Conservation (phyloP, 1,140 invertebrate species). For the Drosophila ogumai region DNA sequence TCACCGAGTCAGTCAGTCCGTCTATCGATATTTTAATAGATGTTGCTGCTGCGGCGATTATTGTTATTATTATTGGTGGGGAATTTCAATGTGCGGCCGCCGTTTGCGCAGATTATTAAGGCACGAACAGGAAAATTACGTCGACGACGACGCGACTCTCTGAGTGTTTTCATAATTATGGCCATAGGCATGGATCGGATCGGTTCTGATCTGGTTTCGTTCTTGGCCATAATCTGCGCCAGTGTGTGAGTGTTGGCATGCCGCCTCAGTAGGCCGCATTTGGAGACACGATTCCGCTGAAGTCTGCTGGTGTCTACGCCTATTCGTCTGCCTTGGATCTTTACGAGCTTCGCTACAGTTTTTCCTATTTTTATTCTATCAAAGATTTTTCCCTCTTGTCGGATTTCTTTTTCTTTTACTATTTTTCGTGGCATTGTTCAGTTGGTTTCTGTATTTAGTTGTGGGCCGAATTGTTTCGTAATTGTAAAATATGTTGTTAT, state of each 20-base stretch:
- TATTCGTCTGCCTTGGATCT: constrained; percentile 62
- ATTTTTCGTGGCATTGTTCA: constrained; percentile 61
- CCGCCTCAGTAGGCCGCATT: constrained; percentile 51
- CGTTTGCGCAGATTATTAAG: constrained; percentile 75
- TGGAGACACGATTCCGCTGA: constrained; percentile 48
- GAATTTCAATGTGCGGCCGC: constrained; percentile 73
- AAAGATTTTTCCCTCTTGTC: constrained; percentile 9
- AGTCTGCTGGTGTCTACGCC: constrained; percentile 58
- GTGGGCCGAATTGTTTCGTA: constrained; percentile 80
- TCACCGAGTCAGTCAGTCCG: constrained; percentile 37
- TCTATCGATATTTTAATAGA: constrained; percentile 60
- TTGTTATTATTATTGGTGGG: constrained; percentile 61
- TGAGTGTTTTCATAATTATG: constrained; percentile 74
- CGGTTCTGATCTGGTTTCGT: constrained; percentile 74
- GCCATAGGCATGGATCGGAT: constrained; percentile 58
- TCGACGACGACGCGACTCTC: constrained; percentile 51
- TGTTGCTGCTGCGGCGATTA: constrained; percentile 58
- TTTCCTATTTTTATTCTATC: constrained; percentile 20
- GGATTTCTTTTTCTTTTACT: constrained; percentile 9
- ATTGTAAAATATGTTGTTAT: constrained; percentile 82
- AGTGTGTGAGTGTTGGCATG: constrained; percentile 45
- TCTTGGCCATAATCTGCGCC: constrained; percentile 40
- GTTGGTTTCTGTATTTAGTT: constrained; percentile 57
- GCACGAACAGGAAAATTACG: constrained; percentile 65
- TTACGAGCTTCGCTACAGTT: constrained; percentile 11